Evolutionary conservation across 2,797 vertebrate species (phyloP), one percentile per base, ranked within the genome.

Genomic region (Enteromius fasciolatus): DNA sequence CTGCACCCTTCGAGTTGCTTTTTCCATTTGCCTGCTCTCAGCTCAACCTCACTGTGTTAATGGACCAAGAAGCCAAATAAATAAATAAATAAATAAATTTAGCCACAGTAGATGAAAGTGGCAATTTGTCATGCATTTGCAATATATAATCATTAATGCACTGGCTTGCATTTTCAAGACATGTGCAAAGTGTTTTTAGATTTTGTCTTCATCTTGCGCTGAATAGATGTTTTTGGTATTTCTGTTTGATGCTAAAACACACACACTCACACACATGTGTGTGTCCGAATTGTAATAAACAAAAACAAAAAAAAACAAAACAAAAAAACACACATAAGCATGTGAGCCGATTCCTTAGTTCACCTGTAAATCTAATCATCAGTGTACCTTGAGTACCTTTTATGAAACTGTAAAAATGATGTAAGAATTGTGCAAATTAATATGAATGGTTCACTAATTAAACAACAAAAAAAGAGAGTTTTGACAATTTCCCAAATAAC

Each of bases 81-180:
- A 73, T 31, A 23, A 76, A 66, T 50, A 82, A 52, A 78, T 10
- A 73, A 50, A 85, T 82, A 93, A 94, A 94, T 92, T 93, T 91
- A 92, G 94, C 94, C 94, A 86, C 94, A 94, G 70, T 93, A 93
- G 90, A 92, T 93, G 94, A 94, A 95, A 95, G 94, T 94, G 93
- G 94, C 94, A 93, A 95, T 95, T 94, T 92, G 93, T 95, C 94
- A 94, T 95, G 92, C 88, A 46, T 87, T 83, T 85, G 89, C 94
- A 93, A 94, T 92, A 88, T 92, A 94, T 94, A 95, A 95, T 95
- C 93, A 94, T 95, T 94, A 93, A 90, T 90, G 88, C 86, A 73
- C 91, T 93, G 78, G 88, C 88, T 89, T 90, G 86, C 85, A 81
- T 86, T 73, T 86, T 82, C 50, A 28, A 11, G 67, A 78, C 61